phyloP scores from a whole-genome alignment of 2,888 invertebrate genomes.

The Schizotus pectinicornis region DNA sequence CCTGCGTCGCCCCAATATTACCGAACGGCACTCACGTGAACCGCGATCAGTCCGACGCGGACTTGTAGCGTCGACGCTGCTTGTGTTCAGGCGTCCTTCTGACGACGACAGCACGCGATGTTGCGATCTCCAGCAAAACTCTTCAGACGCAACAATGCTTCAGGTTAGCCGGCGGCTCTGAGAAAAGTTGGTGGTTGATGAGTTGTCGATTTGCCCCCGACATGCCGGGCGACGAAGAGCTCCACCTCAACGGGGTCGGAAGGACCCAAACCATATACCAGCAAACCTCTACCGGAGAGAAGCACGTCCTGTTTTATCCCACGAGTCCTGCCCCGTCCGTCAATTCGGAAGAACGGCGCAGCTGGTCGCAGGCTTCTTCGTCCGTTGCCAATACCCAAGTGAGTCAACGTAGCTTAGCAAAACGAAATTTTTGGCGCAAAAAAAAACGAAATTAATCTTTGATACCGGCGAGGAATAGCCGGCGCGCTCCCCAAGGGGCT shows the following conservation, averaged over 20 bases:
- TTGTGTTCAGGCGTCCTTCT: constrained; percentile 4
- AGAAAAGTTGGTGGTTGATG: background rate
- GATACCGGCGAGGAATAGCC: too few relatives aligned
- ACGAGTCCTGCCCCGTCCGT: constrained; percentile 57
- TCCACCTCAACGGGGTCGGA: constrained; percentile 55
- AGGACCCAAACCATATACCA: constrained; percentile 57
- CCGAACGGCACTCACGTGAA: constrained; percentile 44
- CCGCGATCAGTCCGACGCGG: constrained; percentile 50
- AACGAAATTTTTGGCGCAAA: too few relatives aligned
- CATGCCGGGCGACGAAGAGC: constrained; percentile 54
- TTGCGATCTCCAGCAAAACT: constrained; percentile 1
- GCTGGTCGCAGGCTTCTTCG: constrained; percentile 52
- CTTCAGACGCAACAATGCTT: background rate
- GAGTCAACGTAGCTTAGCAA: background rate
- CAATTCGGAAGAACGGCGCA: constrained; percentile 52
- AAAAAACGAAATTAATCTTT: too few relatives aligned
- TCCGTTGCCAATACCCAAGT: constrained; percentile 19
- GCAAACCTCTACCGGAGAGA: constrained; percentile 57
- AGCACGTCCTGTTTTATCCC: constrained; percentile 59
- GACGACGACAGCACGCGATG: constrained; percentile 11
- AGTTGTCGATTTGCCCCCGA: background rate
- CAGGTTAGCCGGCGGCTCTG: background rate
- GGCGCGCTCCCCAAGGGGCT: too few relatives aligned
- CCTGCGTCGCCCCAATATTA: constrained; percentile 35
- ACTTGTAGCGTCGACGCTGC: constrained; percentile 34